Evolutionary conservation across 2,113 vertebrate species (phyloP), one percentile per base, ranked within the genome.

Genomic region (Centropristis striata): DNA sequence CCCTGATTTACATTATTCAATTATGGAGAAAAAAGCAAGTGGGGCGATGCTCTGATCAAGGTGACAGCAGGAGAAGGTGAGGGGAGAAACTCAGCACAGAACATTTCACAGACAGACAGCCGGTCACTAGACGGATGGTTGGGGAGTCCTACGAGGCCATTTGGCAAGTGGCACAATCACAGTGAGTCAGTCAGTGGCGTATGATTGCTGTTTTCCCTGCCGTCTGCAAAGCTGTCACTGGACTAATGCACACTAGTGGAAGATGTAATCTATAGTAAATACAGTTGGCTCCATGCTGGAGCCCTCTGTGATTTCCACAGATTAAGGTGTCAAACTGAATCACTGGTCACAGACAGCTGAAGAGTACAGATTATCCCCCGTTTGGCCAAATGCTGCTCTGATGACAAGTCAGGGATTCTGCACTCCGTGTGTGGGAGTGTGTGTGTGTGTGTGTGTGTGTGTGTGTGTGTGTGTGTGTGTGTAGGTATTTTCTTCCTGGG

Each of bases 261-360:
- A 91, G 89, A 90, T 87, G 90, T 91, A 90, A 93, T 93, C 88
- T 90, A 67, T 89, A 86, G 92, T 93, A 92, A 93, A 93, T 91
- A 90, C 92, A 89, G 87, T 81, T 82, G 81, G 74, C 85, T 89
- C 83, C 81, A 80, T 47, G 5, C 68, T 81, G 75, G 81, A 90
- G 81, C 74, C 86, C 88, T 83, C 78, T 80, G 89, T 88, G 88
- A 89, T 91, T 91, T 92, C 84, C 72, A 18, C 90, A 89, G 91
- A 92, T 92, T 90, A 92, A 85, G 87, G 79, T 92, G 91, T 92
- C 92, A 92, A 87, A 84, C 57, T 80, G 81, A 92, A 92, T 92
- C 89, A 88, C 82, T 74, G 82, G 86, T 87, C 90, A 83, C 55
- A 86, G 85, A 79, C 82, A 81, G 65, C 69, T 78, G 86, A 92